Base-by-base conservation (phyloP, 2,113 vertebrate genomes). In the Ictalurus punctatus region DNA sequence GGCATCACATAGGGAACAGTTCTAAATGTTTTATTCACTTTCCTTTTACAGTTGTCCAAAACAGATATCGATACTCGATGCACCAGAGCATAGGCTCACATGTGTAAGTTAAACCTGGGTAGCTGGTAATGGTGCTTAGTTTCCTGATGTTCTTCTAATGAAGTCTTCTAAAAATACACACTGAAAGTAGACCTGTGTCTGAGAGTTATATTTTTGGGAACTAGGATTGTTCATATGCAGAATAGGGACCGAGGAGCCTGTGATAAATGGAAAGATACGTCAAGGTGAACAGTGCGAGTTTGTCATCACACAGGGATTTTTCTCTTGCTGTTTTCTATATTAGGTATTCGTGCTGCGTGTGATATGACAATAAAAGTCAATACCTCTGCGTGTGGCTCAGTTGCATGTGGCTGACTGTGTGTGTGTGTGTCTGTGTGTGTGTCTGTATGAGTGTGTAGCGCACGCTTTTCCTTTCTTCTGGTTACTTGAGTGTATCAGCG, bases 401-500 rank as follows among this genome's bases (percentile, higher is more conserved):
- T 76, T 23, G 40, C 40, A 44, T 44, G 40, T 44, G 40, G 40
- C 40, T 44, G 5, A 6, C 40, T 44, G 44, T 10, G 19, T 89
- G 48, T 56, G 12, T 9, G 44, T 44, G 13, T 71, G 52, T 56
- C 13, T 4, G 12, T 86, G 61, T 52, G 10, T 12, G 14, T 85
- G 58, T 63, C 65, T n/a, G 65, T 54, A 7, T 37, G 44, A 21
- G 84, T 14, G 69, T 71, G 14, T 86, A 12, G 61, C 48, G 89
- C 89, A 92, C 94, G 88, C 93, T 7, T 61, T 61, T 88, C 87
- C 91, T 89, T 92, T 92, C 91, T 84, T 83, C 90, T 84, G 48
- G 71, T 86, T 91, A 88, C 89, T 94, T 95, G 95, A 94, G 92
- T 91, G 86, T 92, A 92, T 92, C 89, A 92, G 93, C 92, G 91